Conservation (phyloP, 2,888 invertebrate genomes). For the Archips xylosteana region DNA sequence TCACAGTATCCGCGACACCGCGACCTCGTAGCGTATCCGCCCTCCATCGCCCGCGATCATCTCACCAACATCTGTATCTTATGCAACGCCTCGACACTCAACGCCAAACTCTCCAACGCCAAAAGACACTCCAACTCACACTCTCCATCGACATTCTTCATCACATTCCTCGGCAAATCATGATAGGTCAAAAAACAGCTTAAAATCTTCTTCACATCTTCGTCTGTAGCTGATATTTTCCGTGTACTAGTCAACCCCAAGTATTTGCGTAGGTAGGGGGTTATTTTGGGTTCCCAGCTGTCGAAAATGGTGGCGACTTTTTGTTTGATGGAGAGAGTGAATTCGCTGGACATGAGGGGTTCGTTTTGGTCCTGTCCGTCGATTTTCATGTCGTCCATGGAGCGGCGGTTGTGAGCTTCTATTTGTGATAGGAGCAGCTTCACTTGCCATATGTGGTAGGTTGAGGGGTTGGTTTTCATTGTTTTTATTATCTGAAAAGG, state of each 20-base stretch:
- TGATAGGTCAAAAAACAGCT: slow-evolving; percentile 85
- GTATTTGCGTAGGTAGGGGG: slow-evolving; percentile 78
- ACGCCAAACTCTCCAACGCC: slow-evolving; percentile 49
- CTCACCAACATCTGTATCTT: slow-evolving; percentile 59
- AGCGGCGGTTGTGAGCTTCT: slow-evolving; percentile 63
- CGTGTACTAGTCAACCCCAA: slow-evolving; percentile 73
- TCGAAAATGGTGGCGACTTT: slow-evolving; percentile 83
- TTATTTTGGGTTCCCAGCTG: slow-evolving; percentile 80
- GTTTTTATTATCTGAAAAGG: slow-evolving; percentile 82
- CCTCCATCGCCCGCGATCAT: slow-evolving; percentile 53
- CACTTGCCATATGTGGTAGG: slow-evolving; percentile 90
- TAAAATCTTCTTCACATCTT: slow-evolving; percentile 71
- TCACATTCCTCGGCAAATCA: slow-evolving; percentile 80
- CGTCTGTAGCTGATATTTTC: slow-evolving; percentile 61
- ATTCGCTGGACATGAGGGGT: slow-evolving; percentile 86
- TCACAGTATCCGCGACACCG: slow-evolving; percentile 59
- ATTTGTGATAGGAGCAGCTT: slow-evolving; percentile 88
- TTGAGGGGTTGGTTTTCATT: slow-evolving; percentile 80
- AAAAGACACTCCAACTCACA: slow-evolving; percentile 61
- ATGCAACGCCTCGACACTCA: slow-evolving; percentile 58
- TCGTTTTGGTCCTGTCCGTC: slow-evolving; percentile 69
- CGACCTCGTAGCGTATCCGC: slow-evolving; percentile 54
- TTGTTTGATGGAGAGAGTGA: slow-evolving; percentile 87
- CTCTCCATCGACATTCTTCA: slow-evolving; percentile 57
- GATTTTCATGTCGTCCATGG: slow-evolving; percentile 62